Percentiles rank a stretch among this genome's conserved stretches.
Conservation (phyloP, 1,140 invertebrate species). For the Drosophila tsacasi region DNA sequence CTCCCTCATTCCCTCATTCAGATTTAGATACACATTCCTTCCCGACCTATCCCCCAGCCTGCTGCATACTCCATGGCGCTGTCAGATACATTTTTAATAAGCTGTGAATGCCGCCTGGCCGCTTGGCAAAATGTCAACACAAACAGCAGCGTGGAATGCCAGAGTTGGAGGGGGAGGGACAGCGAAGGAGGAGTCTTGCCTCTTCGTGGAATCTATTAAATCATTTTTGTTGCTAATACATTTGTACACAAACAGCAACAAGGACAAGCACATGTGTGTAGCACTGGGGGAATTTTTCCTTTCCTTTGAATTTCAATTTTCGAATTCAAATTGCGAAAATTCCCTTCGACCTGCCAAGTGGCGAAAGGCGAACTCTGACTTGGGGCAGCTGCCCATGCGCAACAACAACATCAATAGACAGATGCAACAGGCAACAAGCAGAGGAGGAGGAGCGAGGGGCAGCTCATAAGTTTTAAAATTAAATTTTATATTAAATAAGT, state of each 20-base stretch:
- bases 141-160: constrained; percentile 24
- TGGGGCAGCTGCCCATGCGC: constrained; percentile 66
- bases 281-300: constrained; percentile 52
- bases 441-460: constrained; percentile 14
- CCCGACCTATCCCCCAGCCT: constrained; percentile 29
- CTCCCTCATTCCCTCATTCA: background rate
- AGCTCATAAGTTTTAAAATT: background rate
- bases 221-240: constrained; percentile 72
- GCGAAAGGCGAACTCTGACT: constrained; percentile 35
- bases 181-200: background rate
- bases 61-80: constrained; percentile 76
- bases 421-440: constrained; percentile 23
- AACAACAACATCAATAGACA: constrained; percentile 70
- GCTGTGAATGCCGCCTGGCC: constrained; percentile 51
- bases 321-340: constrained; percentile 36
- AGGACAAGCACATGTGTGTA: constrained; percentile 29
- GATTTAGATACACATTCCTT: constrained; percentile 3
- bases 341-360: constrained; percentile 27
- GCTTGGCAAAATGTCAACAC: constrained; percentile 64
- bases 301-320: constrained; percentile 51
- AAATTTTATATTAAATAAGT: background rate
- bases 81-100: constrained; percentile 75
- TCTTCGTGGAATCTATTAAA: constrained; percentile 77
- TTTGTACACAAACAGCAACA: constrained; percentile 52
- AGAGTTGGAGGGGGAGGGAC: background rate